A percentile compares a stretch with the other conserved stretches of the same genome.
Conservation (phyloP, 2,888 invertebrate genomes). For the Orthosia cruda region DNA sequence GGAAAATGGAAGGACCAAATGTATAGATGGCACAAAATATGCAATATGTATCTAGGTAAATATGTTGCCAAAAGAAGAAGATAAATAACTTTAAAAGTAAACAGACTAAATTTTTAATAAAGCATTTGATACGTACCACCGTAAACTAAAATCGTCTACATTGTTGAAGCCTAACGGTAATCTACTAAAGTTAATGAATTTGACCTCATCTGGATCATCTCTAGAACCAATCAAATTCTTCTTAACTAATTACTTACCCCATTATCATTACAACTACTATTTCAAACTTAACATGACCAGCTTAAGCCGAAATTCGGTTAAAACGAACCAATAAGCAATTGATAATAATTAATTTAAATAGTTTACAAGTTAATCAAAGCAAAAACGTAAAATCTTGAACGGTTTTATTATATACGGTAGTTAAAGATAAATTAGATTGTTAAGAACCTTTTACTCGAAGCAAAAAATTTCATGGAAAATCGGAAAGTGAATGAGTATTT, state of each 20-base stretch:
- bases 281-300: background rate
- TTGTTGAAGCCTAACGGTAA: background rate
- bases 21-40: no score
- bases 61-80: no score
- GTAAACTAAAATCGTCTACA: background rate
- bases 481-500: conserved; percentile 66
- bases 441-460: conserved; percentile 49
- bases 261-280: background rate
- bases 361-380: conserved; percentile 16
- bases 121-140: background rate
- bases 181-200: conserved; percentile 14
- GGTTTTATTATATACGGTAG: conserved; percentile 17
- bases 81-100: no score
- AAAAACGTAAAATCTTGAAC: conserved; percentile 31
- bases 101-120: no score
- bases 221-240: conserved; percentile 13
- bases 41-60: no score
- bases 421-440: conserved; percentile 65
- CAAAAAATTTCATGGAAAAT: conserved; percentile 47
- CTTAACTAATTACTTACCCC: background rate
- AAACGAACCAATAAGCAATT: background rate
- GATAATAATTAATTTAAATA: conserved; percentile 28
- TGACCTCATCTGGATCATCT: conserved; percentile 10
- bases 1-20: no score
- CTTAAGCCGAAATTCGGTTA: conserved; percentile 14